Evolutionary conservation across 2,797 vertebrate species (phyloP), one percentile per base, ranked within the genome.

Genomic region (Calcarius lapponicus): DNA sequence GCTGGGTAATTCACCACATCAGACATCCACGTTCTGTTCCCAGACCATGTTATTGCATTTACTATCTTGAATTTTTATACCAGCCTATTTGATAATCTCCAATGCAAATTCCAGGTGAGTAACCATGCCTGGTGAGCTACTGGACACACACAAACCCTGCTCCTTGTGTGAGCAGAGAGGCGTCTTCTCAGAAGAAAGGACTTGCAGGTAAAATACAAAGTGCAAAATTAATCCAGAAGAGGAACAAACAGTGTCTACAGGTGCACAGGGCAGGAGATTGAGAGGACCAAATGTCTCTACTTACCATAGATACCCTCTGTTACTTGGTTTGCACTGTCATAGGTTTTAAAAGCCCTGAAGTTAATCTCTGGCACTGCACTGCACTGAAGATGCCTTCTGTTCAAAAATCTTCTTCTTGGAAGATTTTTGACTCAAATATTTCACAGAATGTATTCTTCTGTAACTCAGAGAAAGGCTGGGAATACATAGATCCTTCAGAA

Each of bases 171-270:
- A 40, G 47, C 25, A 20, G 6, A 58, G 48, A 42, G 38, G 34
- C 12, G 71, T 40, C 20, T 80, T 45, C 31, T 51, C 2, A 0
- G 31, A 19, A 56, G 32, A 47, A 72, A 17, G 12, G n/a, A 32
- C 62, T 70, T 10, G 12, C 48, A 29, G 67, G 34, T 36, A 10
- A 8, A 19, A 28, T 2, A 38, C 3, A 11, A 69, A 56, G 24
- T 6, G 12, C 31, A 69, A 54, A 60, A 40, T 34, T 8, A 31
- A 32, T 32, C 7, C 45, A 26, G 29, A 70, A 17, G 13, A 11
- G 32, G 31, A 58, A 25, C 0, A 1, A 79, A 66, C 5, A 13
- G 58, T 5, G 18, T 32, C 1, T 2, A 4, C 0, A 2, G 24
- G 29, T 47, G 8, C 45, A 9, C 6, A 1, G 32, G 40, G 13